Percentiles rank a stretch among this genome's conserved stretches.
These are phyloP conservation scores for Lysandra bellargus DNA, from an alignment of 2,888 invertebrate species.

Conservation along the genomic window DNA sequence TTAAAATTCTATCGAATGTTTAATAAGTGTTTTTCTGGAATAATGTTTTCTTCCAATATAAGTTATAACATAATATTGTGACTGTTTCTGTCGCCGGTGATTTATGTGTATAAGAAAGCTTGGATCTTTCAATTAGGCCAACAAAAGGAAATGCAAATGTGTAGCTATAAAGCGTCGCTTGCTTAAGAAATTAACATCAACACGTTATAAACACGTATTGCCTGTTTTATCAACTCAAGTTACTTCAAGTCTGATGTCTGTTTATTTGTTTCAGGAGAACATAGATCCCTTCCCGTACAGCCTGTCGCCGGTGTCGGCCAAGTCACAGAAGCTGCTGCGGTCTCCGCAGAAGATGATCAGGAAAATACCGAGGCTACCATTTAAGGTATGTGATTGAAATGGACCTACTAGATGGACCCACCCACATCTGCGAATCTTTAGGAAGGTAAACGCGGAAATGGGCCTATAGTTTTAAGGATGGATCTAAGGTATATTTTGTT, in stretches of 20 bases:
- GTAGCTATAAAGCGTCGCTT: neutral
- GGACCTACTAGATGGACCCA: neutral
- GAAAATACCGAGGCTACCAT: conserved; percentile 99
- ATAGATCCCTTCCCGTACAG: conserved; percentile 94
- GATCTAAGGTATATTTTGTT: no score
- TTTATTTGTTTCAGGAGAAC: conserved; percentile 82
- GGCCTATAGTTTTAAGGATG: no score
- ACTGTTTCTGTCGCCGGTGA: neutral
- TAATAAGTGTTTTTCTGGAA: neutral
- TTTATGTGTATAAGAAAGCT: neutral
- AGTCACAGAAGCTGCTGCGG: conserved; percentile 95
- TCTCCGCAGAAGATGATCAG: conserved; percentile 98
- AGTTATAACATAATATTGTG: conserved; percentile 17
- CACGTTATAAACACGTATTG: neutral
- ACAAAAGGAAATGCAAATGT: conserved; percentile 14
- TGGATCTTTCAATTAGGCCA: neutral
- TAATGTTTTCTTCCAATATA: conserved; percentile 22
- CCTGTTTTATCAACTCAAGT: neutral
- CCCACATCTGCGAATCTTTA: no score
- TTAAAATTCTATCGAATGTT: conserved; percentile 20
- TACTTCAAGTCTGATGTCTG: neutral
- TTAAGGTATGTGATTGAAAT: conserved; percentile 81
- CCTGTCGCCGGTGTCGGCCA: conserved; percentile 95
- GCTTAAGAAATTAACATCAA: neutral
- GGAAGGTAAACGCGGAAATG: no score